Conservation (phyloP, 2,797 vertebrate species). For the Gambusia yucatana region DNA sequence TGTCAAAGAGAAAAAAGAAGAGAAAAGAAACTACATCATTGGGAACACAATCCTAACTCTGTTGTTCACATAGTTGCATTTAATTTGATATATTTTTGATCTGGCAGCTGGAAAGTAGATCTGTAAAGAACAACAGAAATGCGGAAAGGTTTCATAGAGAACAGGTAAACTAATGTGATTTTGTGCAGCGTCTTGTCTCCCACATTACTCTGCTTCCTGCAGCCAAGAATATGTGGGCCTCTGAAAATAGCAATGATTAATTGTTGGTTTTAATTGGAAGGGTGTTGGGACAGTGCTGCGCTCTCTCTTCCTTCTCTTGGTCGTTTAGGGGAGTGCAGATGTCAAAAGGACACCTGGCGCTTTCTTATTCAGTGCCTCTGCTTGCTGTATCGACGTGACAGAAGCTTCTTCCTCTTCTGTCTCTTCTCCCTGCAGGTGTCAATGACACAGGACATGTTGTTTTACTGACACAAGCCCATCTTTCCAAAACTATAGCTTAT, state of each 20-base stretch:
- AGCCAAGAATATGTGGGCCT: conserved; percentile 68
- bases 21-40: neutral
- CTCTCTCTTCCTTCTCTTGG: conserved; percentile 47
- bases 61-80: neutral
- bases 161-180: conserved; percentile 64
- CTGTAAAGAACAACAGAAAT: conserved; percentile 25
- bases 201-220: conserved; percentile 57
- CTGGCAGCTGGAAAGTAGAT: conserved; percentile 45
- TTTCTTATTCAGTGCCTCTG: conserved; percentile 48
- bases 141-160: conserved; percentile 52
- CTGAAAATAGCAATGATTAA: conserved; percentile 85
- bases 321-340: conserved; percentile 51
- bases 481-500: conserved; percentile 25
- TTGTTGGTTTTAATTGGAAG: conserved; percentile 79
- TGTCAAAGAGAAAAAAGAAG: neutral
- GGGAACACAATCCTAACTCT: neutral
- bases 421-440: conserved; percentile 40
- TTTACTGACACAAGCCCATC: conserved; percentile 17
- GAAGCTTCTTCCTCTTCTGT: conserved; percentile 18
- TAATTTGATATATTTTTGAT: neutral
- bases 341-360: conserved; percentile 71
- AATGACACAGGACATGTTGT: conserved; percentile 24
- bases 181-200: conserved; percentile 63
- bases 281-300: conserved; percentile 48
- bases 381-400: conserved; percentile 23